These are phyloP conservation scores for Campylomormyrus numenius DNA, from an alignment of 2,113 vertebrate species.

Conservation along the genomic window DNA sequence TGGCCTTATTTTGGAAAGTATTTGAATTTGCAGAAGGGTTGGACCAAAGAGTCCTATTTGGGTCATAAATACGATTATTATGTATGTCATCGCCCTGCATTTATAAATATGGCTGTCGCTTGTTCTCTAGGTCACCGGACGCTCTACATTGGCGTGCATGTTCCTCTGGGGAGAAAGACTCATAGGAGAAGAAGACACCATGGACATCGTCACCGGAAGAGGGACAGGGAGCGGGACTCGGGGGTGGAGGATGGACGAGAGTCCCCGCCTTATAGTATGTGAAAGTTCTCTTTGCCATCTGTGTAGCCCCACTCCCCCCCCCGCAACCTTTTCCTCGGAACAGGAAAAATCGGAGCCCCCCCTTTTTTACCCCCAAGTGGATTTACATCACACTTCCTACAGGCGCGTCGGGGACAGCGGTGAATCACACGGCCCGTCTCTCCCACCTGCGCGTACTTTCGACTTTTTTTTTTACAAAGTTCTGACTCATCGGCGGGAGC, in stretches of 20 bases:
- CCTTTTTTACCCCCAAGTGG: neutral
- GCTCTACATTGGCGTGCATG: conserved; percentile 93
- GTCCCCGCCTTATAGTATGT: conserved; percentile 87
- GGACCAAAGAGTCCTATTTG: neutral
- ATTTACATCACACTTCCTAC: neutral
- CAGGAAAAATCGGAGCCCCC: neutral
- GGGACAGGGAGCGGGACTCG: conserved; percentile 88
- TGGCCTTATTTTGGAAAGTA: neutral
- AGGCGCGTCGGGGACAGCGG: neutral
- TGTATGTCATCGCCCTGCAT: neutral
- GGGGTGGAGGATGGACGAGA: conserved; percentile 85
- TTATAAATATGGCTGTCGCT: neutral
- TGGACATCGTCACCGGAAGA: conserved; percentile 91
- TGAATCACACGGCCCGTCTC: neutral
- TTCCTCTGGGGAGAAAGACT: conserved; percentile 86
- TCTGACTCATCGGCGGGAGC: conserved; percentile 4
- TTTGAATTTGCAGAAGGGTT: neutral
- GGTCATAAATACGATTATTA: neutral
- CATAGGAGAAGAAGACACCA: conserved; percentile 91
- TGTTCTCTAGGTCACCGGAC: conserved; percentile 75
- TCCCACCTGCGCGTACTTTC: neutral
- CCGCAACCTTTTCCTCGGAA: neutral
- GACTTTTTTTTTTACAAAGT: neutral
- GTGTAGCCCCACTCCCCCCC: neutral
- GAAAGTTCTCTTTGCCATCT: neutral